phyloP scores from a whole-genome alignment of 2,113 vertebrate genomes.

The Tupaia chinensis region DNA sequence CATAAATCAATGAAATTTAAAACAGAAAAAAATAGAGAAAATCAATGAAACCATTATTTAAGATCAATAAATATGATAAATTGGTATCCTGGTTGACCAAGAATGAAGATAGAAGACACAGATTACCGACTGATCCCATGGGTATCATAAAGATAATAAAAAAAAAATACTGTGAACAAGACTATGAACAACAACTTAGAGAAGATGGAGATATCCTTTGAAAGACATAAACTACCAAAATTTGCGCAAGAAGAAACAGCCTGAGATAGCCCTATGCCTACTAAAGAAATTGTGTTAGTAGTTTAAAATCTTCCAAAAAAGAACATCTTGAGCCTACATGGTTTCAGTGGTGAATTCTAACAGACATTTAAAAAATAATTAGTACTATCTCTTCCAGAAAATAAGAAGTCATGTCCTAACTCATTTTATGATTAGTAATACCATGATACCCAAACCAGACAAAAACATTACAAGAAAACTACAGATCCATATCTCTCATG shows the following conservation, averaged over 20 bases:
- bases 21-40: constrained; percentile 14
- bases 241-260: neutral
- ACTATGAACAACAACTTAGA: neutral
- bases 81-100: neutral
- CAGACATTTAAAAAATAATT: neutral
- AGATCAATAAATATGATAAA: neutral
- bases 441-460: neutral
- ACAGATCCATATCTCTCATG: neutral
- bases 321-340: neutral
- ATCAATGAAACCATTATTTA: neutral
- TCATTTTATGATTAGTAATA: neutral
- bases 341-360: neutral
- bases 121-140: neutral
- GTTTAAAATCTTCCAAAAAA: neutral
- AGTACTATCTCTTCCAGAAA: neutral
- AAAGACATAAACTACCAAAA: neutral
- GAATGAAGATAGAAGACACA: neutral
- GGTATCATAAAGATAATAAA: neutral
- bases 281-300: constrained; percentile 3
- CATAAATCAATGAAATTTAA: neutral
- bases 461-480: neutral
- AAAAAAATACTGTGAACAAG: neutral
- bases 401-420: neutral
- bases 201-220: neutral
- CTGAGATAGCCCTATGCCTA: neutral